Base-by-base conservation (phyloP, 2,797 vertebrate species). In the Enoplosus armatus region DNA sequence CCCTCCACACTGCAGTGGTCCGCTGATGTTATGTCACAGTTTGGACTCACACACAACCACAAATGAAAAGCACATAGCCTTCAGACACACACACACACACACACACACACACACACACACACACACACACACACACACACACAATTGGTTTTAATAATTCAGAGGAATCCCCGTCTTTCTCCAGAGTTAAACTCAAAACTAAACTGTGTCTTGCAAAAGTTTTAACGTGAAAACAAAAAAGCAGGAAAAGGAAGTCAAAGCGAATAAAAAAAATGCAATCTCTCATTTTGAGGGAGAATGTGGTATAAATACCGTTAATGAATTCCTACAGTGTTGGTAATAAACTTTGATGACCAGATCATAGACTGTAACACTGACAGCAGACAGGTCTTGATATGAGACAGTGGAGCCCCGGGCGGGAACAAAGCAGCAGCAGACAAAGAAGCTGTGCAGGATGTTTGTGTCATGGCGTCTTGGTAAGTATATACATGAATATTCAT, bases 361-460 rank as follows among this genome's bases (percentile, higher is more conserved):
- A 61, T 26, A 26, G 29, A 45, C 27, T 35, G 31, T 1, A 33
- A 58, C n/a, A 35, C 48, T 27, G 1, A 10, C 45, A 61, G 56
- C 63, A 41, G 35, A 47, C 60, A 22, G 16, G 20, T 62, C 18
- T 37, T 4, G 9, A 24, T 48, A 6, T 7, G 58, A 63, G 29
- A 35, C 26, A 1, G 29, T 11, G 29, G 48, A 50, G 20, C 45
- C 18, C 5, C n/a, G 22, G 41, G n/a, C 12, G 37, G 64, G 78
- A 82, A 79, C 85, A 87, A 82, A 83, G 80, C 63, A 58, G 67
- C 68, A 10, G 47, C 72, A 76, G 51, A 77, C 71, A 75, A 76
- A 85, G 75, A 51, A 5, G 24, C 47, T 18, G 22, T 5, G 1
- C 41, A 9, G 33, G 26, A 54, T n/a, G 58, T 59, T 67, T 62